Conservation (phyloP, 2,888 invertebrate genomes). For the Trileptium ribeirensis region DNA sequence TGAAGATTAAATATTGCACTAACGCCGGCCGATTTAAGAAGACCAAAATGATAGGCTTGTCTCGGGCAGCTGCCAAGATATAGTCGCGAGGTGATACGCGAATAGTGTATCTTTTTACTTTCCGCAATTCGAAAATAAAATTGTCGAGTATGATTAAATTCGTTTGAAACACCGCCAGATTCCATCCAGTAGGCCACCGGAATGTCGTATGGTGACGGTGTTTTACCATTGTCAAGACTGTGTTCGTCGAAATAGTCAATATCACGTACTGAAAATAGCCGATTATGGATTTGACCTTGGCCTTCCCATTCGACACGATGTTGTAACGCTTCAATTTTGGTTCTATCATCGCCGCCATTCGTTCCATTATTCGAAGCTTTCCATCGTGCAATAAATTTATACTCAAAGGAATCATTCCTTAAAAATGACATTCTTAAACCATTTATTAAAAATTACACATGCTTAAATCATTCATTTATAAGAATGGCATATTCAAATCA, state of each 20-base stretch:
- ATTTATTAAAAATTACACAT: too few species aligned
- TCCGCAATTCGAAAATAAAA: constrained; percentile 15
- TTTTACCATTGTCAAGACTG: background rate
- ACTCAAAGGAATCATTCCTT: too few species aligned
- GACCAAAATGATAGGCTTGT: constrained; percentile 14
- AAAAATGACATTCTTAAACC: too few species aligned
- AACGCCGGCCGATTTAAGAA: constrained; percentile 3
- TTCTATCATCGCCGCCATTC: too few species aligned
- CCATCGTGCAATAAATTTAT: too few species aligned
- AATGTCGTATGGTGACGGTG: background rate
- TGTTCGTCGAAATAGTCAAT: background rate
- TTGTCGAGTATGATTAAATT: constrained; percentile 11
- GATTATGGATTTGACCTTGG: constrained; percentile 11
- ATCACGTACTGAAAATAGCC: background rate
- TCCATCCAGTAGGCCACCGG: background rate
- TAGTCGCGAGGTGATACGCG: background rate
- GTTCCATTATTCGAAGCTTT: too few species aligned
- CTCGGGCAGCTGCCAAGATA: constrained; percentile 20
- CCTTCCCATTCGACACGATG: constrained; percentile 22
- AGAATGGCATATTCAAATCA: too few species aligned
- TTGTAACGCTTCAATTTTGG: too few species aligned
- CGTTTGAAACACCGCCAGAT: constrained; percentile 3
- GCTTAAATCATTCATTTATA: too few species aligned
- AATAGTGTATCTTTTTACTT: constrained; percentile 8
- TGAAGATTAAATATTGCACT: constrained; percentile 12